Conservation (phyloP, 2,888 invertebrate genomes). For the Schizotus pectinicornis region DNA sequence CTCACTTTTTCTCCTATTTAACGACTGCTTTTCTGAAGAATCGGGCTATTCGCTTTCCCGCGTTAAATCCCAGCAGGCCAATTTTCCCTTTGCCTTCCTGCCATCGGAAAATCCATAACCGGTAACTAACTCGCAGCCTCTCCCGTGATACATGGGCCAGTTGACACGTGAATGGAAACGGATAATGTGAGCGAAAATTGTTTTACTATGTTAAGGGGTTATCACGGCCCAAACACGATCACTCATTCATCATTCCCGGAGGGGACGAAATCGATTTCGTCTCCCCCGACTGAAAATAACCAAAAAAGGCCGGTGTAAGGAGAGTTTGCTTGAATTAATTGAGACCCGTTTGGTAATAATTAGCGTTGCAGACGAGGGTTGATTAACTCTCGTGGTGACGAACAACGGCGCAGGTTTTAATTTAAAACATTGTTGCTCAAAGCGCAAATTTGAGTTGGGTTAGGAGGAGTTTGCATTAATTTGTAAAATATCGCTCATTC, state of each 20-base stretch:
- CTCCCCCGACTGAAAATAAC: neutral
- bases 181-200: constrained; percentile 21
- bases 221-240: constrained; percentile 10
- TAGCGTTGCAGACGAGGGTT: too few species aligned
- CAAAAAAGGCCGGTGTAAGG: too few species aligned
- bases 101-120: constrained; percentile 14
- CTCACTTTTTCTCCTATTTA: constrained; percentile 10
- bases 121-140: constrained; percentile 15
- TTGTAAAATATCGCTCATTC: too few species aligned
- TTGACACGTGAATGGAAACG: constrained; percentile 19
- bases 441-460: too few species aligned
- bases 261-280: constrained; percentile 3
- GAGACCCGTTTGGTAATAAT: too few species aligned
- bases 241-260: constrained; percentile 9
- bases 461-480: too few species aligned
- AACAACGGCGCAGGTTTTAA: too few species aligned
- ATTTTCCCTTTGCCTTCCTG: constrained; percentile 16
- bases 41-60: constrained; percentile 9
- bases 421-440: too few species aligned
- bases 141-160: constrained; percentile 10
- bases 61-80: constrained; percentile 16
- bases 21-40: constrained; percentile 6
- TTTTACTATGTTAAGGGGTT: constrained; percentile 22
- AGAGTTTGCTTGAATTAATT: too few species aligned
- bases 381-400: too few species aligned